These are phyloP conservation scores for Trissolcus brochymenae DNA, from an alignment of 2,888 invertebrate species.

Conservation along the genomic window DNA sequence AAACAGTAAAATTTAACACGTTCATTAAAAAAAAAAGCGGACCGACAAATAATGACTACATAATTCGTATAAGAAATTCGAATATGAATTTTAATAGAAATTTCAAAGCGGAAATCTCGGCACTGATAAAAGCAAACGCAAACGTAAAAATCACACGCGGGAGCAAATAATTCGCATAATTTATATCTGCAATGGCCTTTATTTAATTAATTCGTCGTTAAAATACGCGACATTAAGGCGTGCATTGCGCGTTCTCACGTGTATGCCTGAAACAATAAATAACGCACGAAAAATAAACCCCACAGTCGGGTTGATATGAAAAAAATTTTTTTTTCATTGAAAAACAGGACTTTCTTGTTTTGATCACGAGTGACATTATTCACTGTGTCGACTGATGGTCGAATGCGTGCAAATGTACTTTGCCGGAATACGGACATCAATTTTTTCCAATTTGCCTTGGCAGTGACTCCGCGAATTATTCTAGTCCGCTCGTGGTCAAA, in stretches of 20 bases:
- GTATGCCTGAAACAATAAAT: slow-evolving; percentile 32
- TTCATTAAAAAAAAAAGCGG: no score
- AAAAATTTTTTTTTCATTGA: slow-evolving; percentile 26
- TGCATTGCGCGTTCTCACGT: slow-evolving; percentile 31
- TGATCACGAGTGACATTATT: neutral
- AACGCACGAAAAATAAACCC: slow-evolving; percentile 27
- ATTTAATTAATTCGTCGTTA: slow-evolving; percentile 45
- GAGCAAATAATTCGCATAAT: slow-evolving; percentile 26
- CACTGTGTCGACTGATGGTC: no score
- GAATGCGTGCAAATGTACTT: neutral
- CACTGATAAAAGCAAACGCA: slow-evolving; percentile 4
- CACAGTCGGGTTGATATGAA: neutral
- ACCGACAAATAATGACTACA: no score
- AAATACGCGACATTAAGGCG: slow-evolving; percentile 32
- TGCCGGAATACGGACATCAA: slow-evolving; percentile 35
- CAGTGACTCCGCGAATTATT: slow-evolving; percentile 65
- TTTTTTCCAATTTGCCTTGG: slow-evolving; percentile 63
- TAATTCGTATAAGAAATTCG: no score
- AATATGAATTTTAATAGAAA: no score
- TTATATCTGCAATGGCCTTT: slow-evolving; percentile 27
- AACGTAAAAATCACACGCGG: slow-evolving; percentile 13
- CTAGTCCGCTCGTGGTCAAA: slow-evolving; percentile 57
- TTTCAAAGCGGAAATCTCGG: no score
- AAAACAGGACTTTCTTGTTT: slow-evolving; percentile 52
- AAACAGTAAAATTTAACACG: no score